A percentile compares a stretch with the other conserved stretches of the same genome.
Evolutionary conservation across 1,140 invertebrate species (phyloP).

Genomic region (Calycopis cecrops): DNA sequence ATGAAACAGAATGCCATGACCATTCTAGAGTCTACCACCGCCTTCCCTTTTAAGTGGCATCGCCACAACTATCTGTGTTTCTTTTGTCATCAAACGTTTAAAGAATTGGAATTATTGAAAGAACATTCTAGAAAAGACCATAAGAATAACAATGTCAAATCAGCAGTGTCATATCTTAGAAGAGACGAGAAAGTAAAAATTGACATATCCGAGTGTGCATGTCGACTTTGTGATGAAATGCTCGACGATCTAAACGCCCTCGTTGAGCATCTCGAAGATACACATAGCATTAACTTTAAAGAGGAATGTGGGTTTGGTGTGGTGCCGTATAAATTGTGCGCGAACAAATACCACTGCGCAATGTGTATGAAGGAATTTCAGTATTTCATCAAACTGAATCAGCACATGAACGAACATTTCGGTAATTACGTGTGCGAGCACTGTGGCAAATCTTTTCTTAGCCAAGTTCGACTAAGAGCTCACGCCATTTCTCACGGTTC

Average conservation of each 20-base stretch:
- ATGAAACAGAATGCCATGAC: constrained; percentile 57
- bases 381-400: constrained; percentile 65
- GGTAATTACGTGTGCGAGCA: constrained; percentile 83
- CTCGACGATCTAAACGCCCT: constrained; percentile 32
- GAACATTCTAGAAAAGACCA: constrained; percentile 47
- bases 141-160: constrained; percentile 40
- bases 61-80: constrained; percentile 61
- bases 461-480: constrained; percentile 46
- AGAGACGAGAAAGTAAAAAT: constrained; percentile 65
- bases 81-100: constrained; percentile 53
- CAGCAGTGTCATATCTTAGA: constrained; percentile 52
- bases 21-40: constrained; percentile 52
- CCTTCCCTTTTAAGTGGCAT: constrained; percentile 62
- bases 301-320: constrained; percentile 45
- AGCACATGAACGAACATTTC: constrained; percentile 68
- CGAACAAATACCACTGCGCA: constrained; percentile 48
- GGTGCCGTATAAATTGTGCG: constrained; percentile 51
- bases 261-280: constrained; percentile 38
- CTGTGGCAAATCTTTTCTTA: constrained; percentile 82
- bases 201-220: constrained; percentile 40
- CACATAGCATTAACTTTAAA: constrained; percentile 35
- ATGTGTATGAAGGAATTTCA: constrained; percentile 60
- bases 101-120: constrained; percentile 38
- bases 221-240: constrained; percentile 35
- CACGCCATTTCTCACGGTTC: constrained; percentile 47